Percentiles rank a stretch among this genome's conserved stretches.
These are phyloP conservation scores for Drosophila micromelanica DNA, from an alignment of 1,140 invertebrate genomes.

Conservation along the genomic window DNA sequence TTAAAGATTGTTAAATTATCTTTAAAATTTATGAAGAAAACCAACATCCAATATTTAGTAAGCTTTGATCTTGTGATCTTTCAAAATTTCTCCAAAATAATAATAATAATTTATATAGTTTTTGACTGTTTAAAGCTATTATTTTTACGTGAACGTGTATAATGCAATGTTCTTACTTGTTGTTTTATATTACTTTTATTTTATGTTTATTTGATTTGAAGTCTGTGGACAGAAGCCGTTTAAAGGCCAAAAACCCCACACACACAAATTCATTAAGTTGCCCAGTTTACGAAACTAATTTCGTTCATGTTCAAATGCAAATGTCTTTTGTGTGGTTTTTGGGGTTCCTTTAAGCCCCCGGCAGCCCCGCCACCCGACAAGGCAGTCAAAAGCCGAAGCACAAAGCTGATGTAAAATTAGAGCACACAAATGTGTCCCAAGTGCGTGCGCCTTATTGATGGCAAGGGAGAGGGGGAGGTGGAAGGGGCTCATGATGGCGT, in stretches of 20 bases:
- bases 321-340: conserved; percentile 69
- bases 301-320: conserved; percentile 52
- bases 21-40: too few species aligned
- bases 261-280: conserved; percentile 38
- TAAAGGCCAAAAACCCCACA: conserved; percentile 15
- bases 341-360: neutral
- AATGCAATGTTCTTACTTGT: too few species aligned
- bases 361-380: neutral
- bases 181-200: too few species aligned
- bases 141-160: too few species aligned
- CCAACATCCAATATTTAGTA: too few species aligned
- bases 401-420: conserved; percentile 21
- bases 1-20: too few species aligned
- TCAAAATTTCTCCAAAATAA: too few species aligned
- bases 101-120: too few species aligned
- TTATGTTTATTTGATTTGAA: conserved; percentile 42
- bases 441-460: conserved; percentile 7
- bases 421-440: conserved; percentile 47
- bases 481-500: neutral
- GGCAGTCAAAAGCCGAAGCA: conserved; percentile 3
- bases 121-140: too few species aligned
- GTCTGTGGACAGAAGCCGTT: neutral
- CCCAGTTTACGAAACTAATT: conserved; percentile 67
- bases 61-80: too few species aligned
- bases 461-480: too few species aligned